Conservation (phyloP, 2,113 vertebrate species). For the Cephalopholis sonnerati region DNA sequence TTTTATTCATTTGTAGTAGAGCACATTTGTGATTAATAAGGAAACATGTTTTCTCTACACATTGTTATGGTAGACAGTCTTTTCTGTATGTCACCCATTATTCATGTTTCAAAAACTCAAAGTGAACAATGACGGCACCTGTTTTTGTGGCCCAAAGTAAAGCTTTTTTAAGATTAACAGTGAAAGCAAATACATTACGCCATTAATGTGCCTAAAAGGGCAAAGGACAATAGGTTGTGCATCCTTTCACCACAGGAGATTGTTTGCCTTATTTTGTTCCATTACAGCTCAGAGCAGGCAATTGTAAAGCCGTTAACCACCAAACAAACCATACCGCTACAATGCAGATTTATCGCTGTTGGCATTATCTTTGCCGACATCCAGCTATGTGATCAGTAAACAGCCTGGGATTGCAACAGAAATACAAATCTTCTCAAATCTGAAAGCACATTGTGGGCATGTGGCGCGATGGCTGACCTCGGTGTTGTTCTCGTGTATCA, state of each 20-base stretch:
- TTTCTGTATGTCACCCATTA: not conserved
- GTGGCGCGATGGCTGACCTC: slow-evolving; percentile 19
- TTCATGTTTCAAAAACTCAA: slow-evolving; percentile 27
- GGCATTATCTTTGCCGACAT: slow-evolving; percentile 46
- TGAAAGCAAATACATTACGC: slow-evolving; percentile 44
- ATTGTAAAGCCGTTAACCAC: slow-evolving; percentile 47
- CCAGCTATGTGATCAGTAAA: slow-evolving; percentile 52
- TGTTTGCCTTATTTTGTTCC: slow-evolving; percentile 56
- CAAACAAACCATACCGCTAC: slow-evolving; percentile 48
- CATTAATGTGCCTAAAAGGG: slow-evolving; percentile 30
- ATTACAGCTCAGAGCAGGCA: slow-evolving; percentile 23
- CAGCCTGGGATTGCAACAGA: slow-evolving; percentile 29
- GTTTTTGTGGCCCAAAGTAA: slow-evolving; percentile 36
- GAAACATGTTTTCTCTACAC: slow-evolving; percentile 8
- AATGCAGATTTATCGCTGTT: slow-evolving; percentile 42
- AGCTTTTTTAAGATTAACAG: slow-evolving; percentile 34
- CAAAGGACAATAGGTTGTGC: slow-evolving; percentile 51
- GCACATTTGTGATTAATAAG: slow-evolving; percentile 12
- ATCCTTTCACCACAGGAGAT: slow-evolving; percentile 36
- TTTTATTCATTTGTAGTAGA: not conserved
- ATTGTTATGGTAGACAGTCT: slow-evolving; percentile 15
- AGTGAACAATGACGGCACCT: slow-evolving; percentile 40
- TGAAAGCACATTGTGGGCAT: slow-evolving; percentile 40
- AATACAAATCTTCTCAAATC: slow-evolving; percentile 34
- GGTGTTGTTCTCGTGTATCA: slow-evolving; percentile 1